Percentiles rank a stretch among this genome's conserved stretches.
phyloP scores from a whole-genome alignment of 1,140 invertebrate species.

The Bombus confusus region DNA sequence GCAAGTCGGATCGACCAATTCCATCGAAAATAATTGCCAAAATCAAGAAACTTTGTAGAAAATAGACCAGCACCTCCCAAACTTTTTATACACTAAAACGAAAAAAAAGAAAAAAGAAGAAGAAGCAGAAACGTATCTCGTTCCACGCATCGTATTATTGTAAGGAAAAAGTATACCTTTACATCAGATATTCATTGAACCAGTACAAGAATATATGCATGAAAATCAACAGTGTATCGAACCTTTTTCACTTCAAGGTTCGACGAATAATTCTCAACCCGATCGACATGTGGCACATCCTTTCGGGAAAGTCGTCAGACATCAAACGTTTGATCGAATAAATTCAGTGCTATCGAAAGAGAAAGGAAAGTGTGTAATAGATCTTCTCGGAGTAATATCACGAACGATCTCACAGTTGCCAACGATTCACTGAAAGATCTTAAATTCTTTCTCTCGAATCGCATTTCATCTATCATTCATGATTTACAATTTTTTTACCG shows the following conservation, averaged over 20 bases:
- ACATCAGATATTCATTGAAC: slow-evolving; percentile 28
- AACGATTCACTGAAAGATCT: background rate
- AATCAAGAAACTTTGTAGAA: too few species aligned
- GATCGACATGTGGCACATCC: background rate
- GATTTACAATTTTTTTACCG: background rate
- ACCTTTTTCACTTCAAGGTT: background rate
- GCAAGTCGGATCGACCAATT: too few species aligned
- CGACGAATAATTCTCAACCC: background rate
- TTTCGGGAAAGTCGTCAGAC: background rate
- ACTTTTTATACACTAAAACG: too few species aligned
- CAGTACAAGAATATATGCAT: background rate
- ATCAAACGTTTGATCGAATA: background rate
- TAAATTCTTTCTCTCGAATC: background rate
- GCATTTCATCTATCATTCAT: too few species aligned
- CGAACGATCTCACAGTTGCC: background rate
- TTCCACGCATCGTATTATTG: background rate
- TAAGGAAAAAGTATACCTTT: background rate
- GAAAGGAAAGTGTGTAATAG: background rate
- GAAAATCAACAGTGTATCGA: background rate
- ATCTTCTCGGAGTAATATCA: background rate
- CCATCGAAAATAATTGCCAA: too few species aligned
- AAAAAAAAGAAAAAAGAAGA: too few species aligned
- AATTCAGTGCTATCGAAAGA: background rate
- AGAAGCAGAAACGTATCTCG: background rate
- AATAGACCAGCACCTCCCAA: too few species aligned